These are phyloP conservation scores for Yponomeuta evonymella DNA, from an alignment of 2,888 invertebrate species.

Conservation along the genomic window DNA sequence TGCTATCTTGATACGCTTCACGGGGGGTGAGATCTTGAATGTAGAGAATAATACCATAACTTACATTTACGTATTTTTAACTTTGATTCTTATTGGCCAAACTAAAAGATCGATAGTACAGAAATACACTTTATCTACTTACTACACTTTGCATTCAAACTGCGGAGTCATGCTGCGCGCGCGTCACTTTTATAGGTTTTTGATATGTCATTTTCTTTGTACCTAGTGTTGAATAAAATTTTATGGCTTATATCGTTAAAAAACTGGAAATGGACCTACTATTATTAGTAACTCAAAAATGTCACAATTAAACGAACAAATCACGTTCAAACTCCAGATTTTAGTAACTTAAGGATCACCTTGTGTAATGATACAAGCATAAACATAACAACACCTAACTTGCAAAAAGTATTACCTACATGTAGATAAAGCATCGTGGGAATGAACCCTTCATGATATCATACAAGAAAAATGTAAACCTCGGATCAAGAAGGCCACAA, in stretches of 20 bases:
- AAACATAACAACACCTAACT: not conserved
- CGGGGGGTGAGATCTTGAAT: conserved; percentile 27
- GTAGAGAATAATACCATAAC: conserved; percentile 23
- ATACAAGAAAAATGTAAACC: conserved; percentile 4
- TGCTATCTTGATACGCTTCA: conserved; percentile 28
- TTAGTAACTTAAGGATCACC: not conserved
- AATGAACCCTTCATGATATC: conserved; percentile 21
- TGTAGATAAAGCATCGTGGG: not conserved
- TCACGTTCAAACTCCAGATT: too few relatives aligned
- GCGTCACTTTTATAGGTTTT: conserved; percentile 32
- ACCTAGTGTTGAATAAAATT: conserved; percentile 5
- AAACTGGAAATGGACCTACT: not conserved
- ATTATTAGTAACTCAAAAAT: not conserved
- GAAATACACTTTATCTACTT: not conserved
- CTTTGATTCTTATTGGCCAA: not conserved
- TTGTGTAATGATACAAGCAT: not conserved
- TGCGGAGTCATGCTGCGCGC: conserved; percentile 33
- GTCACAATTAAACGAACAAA: not conserved
- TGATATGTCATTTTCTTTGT: conserved; percentile 34
- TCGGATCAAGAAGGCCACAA: conserved; percentile 25
- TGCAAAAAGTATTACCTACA: not conserved
- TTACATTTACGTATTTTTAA: not conserved
- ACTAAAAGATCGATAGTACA: not conserved
- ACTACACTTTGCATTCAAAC: conserved; percentile 21
- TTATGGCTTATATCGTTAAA: conserved; percentile 5